These are phyloP conservation scores for Crotalus horridus DNA, from an alignment of 2,113 vertebrate genomes.

Conservation along the genomic window DNA sequence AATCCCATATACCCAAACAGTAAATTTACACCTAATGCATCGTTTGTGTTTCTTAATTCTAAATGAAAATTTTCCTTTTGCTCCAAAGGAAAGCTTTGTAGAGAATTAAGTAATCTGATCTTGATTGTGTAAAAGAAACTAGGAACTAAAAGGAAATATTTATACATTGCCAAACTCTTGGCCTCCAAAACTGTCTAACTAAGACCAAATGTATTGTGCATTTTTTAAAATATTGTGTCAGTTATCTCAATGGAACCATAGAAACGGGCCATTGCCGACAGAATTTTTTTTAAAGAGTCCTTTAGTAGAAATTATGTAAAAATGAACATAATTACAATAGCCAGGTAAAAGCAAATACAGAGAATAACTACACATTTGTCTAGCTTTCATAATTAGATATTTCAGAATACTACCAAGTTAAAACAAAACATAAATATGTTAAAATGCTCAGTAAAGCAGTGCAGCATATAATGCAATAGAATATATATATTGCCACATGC, in stretches of 20 bases:
- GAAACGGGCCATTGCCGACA: neutral
- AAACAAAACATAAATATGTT: neutral
- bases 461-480: neutral
- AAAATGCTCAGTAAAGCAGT: neutral
- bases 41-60: neutral
- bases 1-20: neutral
- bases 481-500: neutral
- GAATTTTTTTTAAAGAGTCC: neutral
- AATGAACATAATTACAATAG: neutral
- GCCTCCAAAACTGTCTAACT: conserved; percentile 5
- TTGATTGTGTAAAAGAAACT: neutral
- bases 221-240: neutral
- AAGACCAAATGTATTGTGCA: conserved; percentile 13
- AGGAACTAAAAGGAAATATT: neutral
- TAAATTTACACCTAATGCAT: neutral
- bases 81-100: neutral
- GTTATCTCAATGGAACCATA: conserved; percentile 11
- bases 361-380: neutral
- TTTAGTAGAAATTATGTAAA: neutral
- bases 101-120: neutral
- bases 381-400: neutral
- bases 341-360: neutral
- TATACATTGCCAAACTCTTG: neutral
- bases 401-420: neutral
- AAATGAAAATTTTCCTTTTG: neutral